Conservation (phyloP, 2,888 invertebrate genomes). For the Anthrax anthrax region DNA sequence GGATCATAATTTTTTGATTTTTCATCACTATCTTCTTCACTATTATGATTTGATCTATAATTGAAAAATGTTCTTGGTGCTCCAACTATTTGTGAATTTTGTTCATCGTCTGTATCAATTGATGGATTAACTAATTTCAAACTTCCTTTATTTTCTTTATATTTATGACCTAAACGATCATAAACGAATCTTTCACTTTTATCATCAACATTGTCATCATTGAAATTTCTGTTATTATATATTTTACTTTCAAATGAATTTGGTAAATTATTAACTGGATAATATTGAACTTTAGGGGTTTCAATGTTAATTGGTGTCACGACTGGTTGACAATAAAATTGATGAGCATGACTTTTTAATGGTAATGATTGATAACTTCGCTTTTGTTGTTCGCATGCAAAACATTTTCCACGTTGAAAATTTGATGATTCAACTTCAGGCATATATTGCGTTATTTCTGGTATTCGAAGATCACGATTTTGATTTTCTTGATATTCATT, state of each 20-base stretch:
- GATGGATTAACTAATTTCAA: slow-evolving; percentile 19
- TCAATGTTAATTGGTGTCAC: not conserved
- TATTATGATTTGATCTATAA: not conserved
- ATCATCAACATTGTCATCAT: no score
- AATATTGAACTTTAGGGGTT: not conserved
- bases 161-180: slow-evolving; percentile 22
- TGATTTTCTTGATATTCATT: not conserved
- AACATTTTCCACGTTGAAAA: slow-evolving; percentile 24
- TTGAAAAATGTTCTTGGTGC: not conserved
- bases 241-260: not conserved
- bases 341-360: not conserved
- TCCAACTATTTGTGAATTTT: slow-evolving; percentile 3
- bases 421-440: slow-evolving; percentile 26
- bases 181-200: slow-evolving; percentile 11
- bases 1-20: slow-evolving; percentile 10
- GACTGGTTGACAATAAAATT: not conserved
- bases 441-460: slow-evolving; percentile 31
- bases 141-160: slow-evolving; percentile 21
- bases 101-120: not conserved
- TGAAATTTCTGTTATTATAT: not conserved
- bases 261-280: not conserved
- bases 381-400: slow-evolving; percentile 1
- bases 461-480: slow-evolving; percentile 22
- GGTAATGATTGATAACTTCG: not conserved
- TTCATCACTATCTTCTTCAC: no score